Base-by-base conservation (phyloP, 2,113 vertebrate genomes). In the Pavo muticus region DNA sequence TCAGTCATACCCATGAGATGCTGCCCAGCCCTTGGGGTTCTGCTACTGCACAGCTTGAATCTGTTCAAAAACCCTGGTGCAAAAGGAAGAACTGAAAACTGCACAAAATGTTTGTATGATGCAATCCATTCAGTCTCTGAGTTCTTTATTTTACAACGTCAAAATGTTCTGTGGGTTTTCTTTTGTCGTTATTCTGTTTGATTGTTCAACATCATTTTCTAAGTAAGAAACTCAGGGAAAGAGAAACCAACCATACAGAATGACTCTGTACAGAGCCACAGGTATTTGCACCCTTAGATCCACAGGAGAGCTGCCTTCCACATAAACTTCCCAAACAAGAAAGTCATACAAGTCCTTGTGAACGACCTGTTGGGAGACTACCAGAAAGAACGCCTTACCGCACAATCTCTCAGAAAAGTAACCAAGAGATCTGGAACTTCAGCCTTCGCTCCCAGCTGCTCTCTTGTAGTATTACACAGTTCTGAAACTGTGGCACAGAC, bases 61-160 rank as follows among this genome's bases (percentile, higher is more conserved):
- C 27, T 44, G 29, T 44, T 65, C 23, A 59, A 2, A 45, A 84
- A 48, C 27, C 64, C 2, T 2, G 14, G 19, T 56, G 39, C 29
- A 81, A 45, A 92, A 74, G 4, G 35, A 88, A 74, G 67, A 73
- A 77, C 29, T 47, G 42, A 81, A 92, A 86, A 29, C 27, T 68
- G 14, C 32, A 77, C 2, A 83, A 91, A 15, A 14, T 64, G 21
- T 8, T 76, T 67, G 21, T n/a, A 63, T n/a, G 20, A 57, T 3
- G 60, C 19, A 30, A 54, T 35, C 25, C 70, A 88, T 63, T 57
- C 75, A 80, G 40, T 64, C 76, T 90, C 73, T 52, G 25, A 52
- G 19, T 45, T 65, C 20, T 76, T 82, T 67, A 68, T 50, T 86
- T 86, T 68, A 27, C 52, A 77, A 11, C 35, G 32, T 81, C 30